Evolutionary conservation across 2,888 invertebrate species (phyloP).

Genomic region (Philereme transversata): DNA sequence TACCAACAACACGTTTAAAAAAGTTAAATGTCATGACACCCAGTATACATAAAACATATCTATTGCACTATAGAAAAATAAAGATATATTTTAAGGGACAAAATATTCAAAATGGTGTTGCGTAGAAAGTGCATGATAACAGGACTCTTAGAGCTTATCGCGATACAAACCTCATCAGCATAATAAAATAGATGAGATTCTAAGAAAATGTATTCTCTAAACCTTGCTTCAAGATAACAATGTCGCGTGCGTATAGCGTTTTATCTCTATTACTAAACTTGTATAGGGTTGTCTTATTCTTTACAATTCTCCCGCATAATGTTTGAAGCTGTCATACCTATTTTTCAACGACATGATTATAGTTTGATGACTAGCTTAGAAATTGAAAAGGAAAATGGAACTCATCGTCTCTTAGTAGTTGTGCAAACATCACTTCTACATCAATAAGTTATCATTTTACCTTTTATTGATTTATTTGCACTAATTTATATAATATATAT

Average conservation of each 20-base stretch:
- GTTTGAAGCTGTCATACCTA: too few species aligned
- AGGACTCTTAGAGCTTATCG: slow-evolving; percentile 78
- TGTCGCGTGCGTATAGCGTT: slow-evolving; percentile 73
- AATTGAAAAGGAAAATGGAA: too few species aligned
- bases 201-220: slow-evolving; percentile 78
- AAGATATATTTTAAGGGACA: too few species aligned
- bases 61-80: too few species aligned
- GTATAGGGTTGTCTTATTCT: slow-evolving; percentile 11
- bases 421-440: too few species aligned
- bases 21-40: not conserved
- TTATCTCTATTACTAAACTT: slow-evolving; percentile 31
- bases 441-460: not conserved
- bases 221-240: slow-evolving; percentile 76
- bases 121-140: slow-evolving; percentile 70
- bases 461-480: not conserved
- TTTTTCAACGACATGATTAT: too few species aligned
- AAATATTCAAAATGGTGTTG: slow-evolving; percentile 1
- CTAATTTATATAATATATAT: too few species aligned
- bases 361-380: too few species aligned
- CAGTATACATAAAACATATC: too few species aligned
- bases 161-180: slow-evolving; percentile 64
- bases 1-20: too few species aligned
- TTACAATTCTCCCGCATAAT: too few species aligned
- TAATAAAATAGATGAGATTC: slow-evolving; percentile 79
- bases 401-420: too few species aligned